Evolutionary conservation across 2,797 vertebrate genomes (phyloP).

Genomic region (Mormyrus hasselquistii): DNA sequence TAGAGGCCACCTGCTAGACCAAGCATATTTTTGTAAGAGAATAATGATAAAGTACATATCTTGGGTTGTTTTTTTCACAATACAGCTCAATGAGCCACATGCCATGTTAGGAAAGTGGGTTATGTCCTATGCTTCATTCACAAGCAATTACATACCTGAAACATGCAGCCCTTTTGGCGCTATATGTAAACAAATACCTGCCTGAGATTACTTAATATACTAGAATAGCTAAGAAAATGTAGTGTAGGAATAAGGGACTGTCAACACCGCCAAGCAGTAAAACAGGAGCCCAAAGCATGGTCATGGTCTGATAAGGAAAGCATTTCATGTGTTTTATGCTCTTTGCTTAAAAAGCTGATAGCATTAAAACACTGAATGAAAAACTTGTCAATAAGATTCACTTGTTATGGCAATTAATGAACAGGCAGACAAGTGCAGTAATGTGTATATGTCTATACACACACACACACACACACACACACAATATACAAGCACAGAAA

Average conservation of each 20-base stretch:
- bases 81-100: constrained; percentile 37
- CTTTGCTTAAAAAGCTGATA: neutral
- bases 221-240: constrained; percentile 35
- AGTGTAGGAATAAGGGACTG: constrained; percentile 32
- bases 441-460: neutral
- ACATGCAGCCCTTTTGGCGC: constrained; percentile 60
- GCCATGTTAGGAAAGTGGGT: constrained; percentile 55
- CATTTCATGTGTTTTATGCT: neutral
- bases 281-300: neutral
- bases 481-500: neutral
- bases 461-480: neutral
- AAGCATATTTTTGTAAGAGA: neutral
- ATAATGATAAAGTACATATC: neutral
- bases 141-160: constrained; percentile 73
- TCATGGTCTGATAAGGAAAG: neutral
- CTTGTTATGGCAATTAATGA: neutral
- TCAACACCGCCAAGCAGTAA: constrained; percentile 26
- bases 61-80: neutral
- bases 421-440: neutral
- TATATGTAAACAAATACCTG: constrained; percentile 72
- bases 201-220: constrained; percentile 46
- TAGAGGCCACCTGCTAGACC: neutral
- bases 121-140: constrained; percentile 64
- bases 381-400: neutral
- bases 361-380: neutral